Conservation (phyloP, 2,888 invertebrate species). For the Eilema caniola region DNA sequence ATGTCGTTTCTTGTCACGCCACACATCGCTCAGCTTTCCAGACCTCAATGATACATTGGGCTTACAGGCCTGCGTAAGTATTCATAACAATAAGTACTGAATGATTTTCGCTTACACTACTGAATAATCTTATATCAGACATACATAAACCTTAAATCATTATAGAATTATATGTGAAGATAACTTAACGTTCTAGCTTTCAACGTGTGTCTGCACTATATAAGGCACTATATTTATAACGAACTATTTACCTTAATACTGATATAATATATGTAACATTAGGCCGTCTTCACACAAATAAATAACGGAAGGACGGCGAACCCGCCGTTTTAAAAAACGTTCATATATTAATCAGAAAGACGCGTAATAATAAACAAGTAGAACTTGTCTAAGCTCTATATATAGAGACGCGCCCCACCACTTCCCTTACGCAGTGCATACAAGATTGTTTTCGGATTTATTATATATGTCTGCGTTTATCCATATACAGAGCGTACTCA, state of each 20-base stretch:
- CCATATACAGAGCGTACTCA: too few species aligned
- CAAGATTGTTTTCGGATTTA: too few species aligned
- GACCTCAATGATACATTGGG: slow-evolving; percentile 50
- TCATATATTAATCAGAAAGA: neutral
- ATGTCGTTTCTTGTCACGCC: slow-evolving; percentile 48
- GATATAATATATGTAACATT: too few species aligned
- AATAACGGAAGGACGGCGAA: neutral
- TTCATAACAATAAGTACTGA: slow-evolving; percentile 27
- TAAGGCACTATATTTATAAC: too few species aligned
- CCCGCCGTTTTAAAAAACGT: neutral
- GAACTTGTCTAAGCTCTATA: too few species aligned
- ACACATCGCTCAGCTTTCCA: slow-evolving; percentile 27
- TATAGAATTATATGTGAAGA: neutral
- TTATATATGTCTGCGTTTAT: too few species aligned
- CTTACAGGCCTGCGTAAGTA: slow-evolving; percentile 63
- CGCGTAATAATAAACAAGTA: neutral
- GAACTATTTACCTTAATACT: too few species aligned
- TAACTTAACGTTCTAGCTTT: neutral
- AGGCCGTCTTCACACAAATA: neutral
- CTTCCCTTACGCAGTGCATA: too few species aligned
- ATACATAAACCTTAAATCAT: neutral
- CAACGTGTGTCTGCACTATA: too few species aligned
- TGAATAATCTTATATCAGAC: neutral
- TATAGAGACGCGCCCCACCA: too few species aligned
- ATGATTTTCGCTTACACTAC: neutral